Conservation (phyloP, 2,797 vertebrate species). For the Oryzias dopingdopingensis region DNA sequence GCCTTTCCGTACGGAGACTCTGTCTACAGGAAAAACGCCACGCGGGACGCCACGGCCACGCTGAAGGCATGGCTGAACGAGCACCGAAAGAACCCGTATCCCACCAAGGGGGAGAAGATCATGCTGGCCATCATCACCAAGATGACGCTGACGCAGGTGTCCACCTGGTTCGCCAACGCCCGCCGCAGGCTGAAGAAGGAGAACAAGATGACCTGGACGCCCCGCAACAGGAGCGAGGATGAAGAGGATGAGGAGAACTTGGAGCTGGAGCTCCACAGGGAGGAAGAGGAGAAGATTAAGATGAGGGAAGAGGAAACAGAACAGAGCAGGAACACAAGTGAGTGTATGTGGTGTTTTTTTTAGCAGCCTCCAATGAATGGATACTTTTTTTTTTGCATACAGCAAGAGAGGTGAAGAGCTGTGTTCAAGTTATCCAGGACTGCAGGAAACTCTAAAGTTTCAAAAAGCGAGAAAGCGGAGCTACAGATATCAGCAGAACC, state of each 20-base stretch:
- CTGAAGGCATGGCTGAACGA: constrained; percentile 87
- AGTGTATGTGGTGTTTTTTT: constrained; percentile 5
- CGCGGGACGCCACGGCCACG: constrained; percentile 89
- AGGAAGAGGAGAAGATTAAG: constrained; percentile 81
- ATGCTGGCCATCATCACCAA: constrained; percentile 86
- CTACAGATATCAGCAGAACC: too few relatives aligned
- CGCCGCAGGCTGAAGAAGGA: constrained; percentile 83
- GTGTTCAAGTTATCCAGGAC: too few relatives aligned
- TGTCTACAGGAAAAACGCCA: constrained; percentile 91
- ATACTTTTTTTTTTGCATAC: too few relatives aligned
- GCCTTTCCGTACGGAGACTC: constrained; percentile 89
- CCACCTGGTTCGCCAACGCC: constrained; percentile 88
- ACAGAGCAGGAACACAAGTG: constrained; percentile 68
- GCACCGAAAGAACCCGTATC: constrained; percentile 84
- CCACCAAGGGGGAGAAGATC: constrained; percentile 85
- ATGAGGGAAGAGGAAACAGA: constrained; percentile 61
- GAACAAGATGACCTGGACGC: constrained; percentile 88
- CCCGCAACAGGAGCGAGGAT: constrained; percentile 88
- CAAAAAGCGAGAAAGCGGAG: too few relatives aligned
- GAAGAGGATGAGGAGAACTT: constrained; percentile 93
- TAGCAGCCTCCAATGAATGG: too few relatives aligned
- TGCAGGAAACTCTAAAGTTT: too few relatives aligned
- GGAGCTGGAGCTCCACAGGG: constrained; percentile 88
- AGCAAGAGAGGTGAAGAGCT: too few relatives aligned
- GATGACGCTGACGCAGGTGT: constrained; percentile 85